phyloP scores from a whole-genome alignment of 2,888 invertebrate genomes.

The Ischnura elegans region DNA sequence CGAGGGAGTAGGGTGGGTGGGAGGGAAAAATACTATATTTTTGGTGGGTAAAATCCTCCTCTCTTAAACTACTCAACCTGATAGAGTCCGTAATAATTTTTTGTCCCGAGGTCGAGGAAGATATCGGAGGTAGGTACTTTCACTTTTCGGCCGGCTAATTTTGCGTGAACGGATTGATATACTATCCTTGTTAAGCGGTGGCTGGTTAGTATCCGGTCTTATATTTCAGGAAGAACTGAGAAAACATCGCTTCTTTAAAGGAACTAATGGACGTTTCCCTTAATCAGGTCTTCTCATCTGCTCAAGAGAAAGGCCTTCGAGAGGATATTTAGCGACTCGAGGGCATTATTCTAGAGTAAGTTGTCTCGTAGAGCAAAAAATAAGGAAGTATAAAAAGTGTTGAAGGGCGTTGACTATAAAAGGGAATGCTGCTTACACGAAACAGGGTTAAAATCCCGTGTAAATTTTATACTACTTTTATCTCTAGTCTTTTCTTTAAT shows the following conservation, averaged over 20 bases:
- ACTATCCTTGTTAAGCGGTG: neutral
- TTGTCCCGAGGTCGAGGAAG: neutral
- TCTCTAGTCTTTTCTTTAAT: too few species aligned
- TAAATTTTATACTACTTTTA: too few species aligned
- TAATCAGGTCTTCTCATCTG: neutral
- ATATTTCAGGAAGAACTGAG: neutral
- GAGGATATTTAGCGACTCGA: neutral
- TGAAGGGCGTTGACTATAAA: too few species aligned
- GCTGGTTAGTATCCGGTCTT: neutral
- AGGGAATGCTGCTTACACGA: too few species aligned
- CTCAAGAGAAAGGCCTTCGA: neutral
- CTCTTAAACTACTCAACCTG: neutral
- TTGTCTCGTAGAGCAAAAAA: too few species aligned
- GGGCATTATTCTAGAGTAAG: too few species aligned
- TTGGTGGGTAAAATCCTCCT: neutral
- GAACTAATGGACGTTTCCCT: neutral
- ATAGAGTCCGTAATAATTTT: neutral
- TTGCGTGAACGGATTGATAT: constrained; percentile 53
- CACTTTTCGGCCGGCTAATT: constrained; percentile 51
- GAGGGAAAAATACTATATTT: neutral
- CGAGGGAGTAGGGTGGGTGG: too few species aligned
- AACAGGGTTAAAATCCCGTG: too few species aligned
- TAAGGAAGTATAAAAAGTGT: too few species aligned
- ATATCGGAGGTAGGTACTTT: constrained; percentile 13
- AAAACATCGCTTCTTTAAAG: neutral